These are phyloP conservation scores for Laspeyria flexula DNA, from an alignment of 2,888 invertebrate species.

Conservation along the genomic window DNA sequence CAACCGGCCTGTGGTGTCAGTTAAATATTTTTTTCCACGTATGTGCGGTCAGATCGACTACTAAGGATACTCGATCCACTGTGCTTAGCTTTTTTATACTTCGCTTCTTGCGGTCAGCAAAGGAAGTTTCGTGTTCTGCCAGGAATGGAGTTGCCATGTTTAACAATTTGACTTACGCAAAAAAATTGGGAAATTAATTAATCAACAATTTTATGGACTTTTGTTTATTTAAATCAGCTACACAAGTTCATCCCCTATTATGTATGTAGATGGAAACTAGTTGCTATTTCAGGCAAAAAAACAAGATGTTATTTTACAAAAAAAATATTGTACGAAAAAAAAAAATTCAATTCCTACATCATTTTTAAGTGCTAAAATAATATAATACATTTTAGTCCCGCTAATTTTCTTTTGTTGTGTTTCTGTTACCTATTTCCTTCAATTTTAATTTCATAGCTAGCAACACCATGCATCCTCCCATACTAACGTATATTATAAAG, in stretches of 20 bases:
- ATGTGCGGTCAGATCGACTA: conserved; percentile 63
- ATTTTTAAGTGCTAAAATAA: no score
- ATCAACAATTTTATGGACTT: no score
- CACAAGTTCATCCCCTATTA: no score
- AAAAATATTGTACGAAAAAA: no score
- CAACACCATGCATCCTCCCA: conserved; percentile 36
- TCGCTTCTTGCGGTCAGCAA: conserved; percentile 67
- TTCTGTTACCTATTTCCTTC: no score
- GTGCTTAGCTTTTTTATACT: conserved; percentile 56
- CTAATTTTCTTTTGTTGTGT: no score
- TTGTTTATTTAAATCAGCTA: neutral
- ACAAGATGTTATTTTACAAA: no score
- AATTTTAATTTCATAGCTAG: conserved; percentile 7
- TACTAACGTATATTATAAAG: conserved; percentile 51
- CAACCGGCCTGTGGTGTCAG: conserved; percentile 12
- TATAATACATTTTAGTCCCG: no score
- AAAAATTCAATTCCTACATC: no score
- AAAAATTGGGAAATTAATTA: no score
- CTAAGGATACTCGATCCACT: conserved; percentile 58
- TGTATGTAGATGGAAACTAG: no score
- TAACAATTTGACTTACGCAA: neutral
- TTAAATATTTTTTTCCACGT: conserved; percentile 35
- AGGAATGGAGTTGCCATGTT: conserved; percentile 34
- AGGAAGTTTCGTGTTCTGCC: conserved; percentile 71
- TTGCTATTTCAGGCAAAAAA: no score